Base-by-base conservation (phyloP, 2,113 vertebrate genomes). In the Aleadryas rufinucha region DNA sequence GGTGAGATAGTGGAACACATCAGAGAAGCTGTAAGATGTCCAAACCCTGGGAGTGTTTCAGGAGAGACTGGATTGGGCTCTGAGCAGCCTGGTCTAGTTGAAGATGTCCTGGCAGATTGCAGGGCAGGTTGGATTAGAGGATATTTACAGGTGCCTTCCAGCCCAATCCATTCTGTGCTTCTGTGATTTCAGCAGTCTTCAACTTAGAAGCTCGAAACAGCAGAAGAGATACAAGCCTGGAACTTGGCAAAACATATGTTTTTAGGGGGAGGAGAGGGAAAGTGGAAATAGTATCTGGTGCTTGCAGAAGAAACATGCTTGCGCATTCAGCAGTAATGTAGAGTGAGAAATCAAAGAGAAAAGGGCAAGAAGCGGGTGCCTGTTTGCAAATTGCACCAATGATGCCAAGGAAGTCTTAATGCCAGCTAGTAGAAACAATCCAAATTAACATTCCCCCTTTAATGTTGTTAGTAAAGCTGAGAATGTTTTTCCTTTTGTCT, bases 281-380 rank as follows among this genome's bases (percentile, higher is more conserved):
- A 18, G 16, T 28, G 19, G 22, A n/a, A 81, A 52, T 28, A n/a
- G 52, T 33, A 44, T 22, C 2, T 9, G 12, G 12, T 7, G 5
- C 22, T 33, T 52, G 18, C 0, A 0, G 23, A 81, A 65, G 27
- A 74, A 74, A 37, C 12, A 23, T 56, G 9, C 57, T 35, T 35
- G 26, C 19, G 52, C 11, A 12, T 81, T 74, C 23, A 66, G 37
- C 1, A 2, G 23, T 45, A 52, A 52, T 52, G 35, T 7, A 35
- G 27, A 50, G 37, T 33, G 22, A 72, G 50, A 59, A 37, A 39
- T 59, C 27, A n/a, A 50, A 42, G 26, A 71, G 21, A 56, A 49
- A 65, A 66, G 13, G 10, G 33, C 23, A 44, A 24, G 44, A 65
- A 57, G 8, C 0, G 0, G 18, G 18, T 65, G 26, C 27, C 17